Evolutionary conservation across 2,888 invertebrate genomes (phyloP), one percentile per base, ranked within the genome.

Genomic region (Lepeophtheirus nordmannii): DNA sequence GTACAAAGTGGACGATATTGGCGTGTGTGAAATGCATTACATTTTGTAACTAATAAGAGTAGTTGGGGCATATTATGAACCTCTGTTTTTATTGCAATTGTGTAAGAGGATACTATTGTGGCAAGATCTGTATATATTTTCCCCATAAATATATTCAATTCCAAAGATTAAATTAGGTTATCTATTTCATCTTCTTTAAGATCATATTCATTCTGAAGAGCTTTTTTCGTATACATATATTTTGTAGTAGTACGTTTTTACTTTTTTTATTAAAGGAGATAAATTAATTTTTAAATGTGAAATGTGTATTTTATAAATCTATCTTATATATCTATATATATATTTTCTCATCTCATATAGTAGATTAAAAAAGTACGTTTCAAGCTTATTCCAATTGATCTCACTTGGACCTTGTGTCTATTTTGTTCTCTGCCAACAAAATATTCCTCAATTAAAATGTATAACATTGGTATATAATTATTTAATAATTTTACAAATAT

Each of bases 141-240:
- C 17, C 14, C 53, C 53, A 46, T 46, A 17, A 46, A 46, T 46
- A 46, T 46, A 46, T 46, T 46, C 53, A 14, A 46, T 46, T 46
- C 53, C 53, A 46, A 46, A 46, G 53, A 46, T 46, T 46, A 46
- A 46, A n/a, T 46, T 46, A 46, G 53, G 53, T 46, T 14, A 46
- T 46, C 17, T 46, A 14, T 17, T 17, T 17, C 53, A 14, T 46
- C 53, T 46, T 14, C 17, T 46, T 46, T 46, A 14, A 46, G n/a
- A 14, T 46, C 53, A 46, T 46, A 46, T 46, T 46, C 53, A 46
- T 46, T 46, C 53, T 46, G 53, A 46, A 46, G 53, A 46, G 53
- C 53, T 46, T 46, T 46, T 46, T 17, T n/a, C 53, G 53, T 17
- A 46, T 46, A 30, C 30, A 30, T 46, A 46, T 46, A n/a, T 46